Evolutionary conservation across 2,797 vertebrate species (phyloP).

Genomic region (Pempheris klunzingeri): DNA sequence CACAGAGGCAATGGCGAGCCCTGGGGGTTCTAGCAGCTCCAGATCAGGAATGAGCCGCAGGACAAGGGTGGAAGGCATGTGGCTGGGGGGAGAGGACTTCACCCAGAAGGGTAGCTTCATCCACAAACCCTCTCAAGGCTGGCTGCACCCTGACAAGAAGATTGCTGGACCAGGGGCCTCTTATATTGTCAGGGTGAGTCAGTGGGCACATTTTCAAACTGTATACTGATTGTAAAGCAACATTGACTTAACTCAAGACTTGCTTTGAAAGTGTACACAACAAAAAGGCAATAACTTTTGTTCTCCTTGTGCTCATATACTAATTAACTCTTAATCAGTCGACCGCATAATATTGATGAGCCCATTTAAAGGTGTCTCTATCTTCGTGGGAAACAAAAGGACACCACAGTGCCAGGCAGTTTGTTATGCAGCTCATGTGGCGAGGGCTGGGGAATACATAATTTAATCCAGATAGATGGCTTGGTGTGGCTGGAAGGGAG

Average conservation of each 20-base stretch:
- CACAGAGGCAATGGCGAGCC: constrained; percentile 72
- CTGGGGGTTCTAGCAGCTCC: constrained; percentile 68
- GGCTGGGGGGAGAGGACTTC: constrained; percentile 88
- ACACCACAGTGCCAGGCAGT: constrained; percentile 59
- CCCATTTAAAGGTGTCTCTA: constrained; percentile 27
- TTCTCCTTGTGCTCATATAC: not conserved
- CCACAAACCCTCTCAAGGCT: constrained; percentile 94
- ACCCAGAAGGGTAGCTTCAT: constrained; percentile 92
- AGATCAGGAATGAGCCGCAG: constrained; percentile 84
- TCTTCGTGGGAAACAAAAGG: constrained; percentile 62
- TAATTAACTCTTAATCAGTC: not conserved
- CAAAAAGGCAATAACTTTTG: not conserved
- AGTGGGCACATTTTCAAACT: not conserved
- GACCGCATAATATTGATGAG: constrained; percentile 30
- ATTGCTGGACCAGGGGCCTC: constrained; percentile 92
- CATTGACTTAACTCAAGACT: not conserved
- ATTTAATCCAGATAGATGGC: constrained; percentile 79
- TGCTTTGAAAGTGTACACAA: constrained; percentile 19
- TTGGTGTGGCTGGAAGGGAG: constrained; percentile 54
- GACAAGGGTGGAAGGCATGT: constrained; percentile 85
- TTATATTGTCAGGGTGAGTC: constrained; percentile 94
- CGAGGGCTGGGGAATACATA: constrained; percentile 72
- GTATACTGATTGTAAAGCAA: not conserved
- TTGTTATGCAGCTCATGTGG: constrained; percentile 77
- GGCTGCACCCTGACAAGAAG: constrained; percentile 93